Evolutionary conservation across 2,797 vertebrate species (phyloP), one percentile per base, ranked within the genome.

Genomic region (Lepilemur ruficaudatus): DNA sequence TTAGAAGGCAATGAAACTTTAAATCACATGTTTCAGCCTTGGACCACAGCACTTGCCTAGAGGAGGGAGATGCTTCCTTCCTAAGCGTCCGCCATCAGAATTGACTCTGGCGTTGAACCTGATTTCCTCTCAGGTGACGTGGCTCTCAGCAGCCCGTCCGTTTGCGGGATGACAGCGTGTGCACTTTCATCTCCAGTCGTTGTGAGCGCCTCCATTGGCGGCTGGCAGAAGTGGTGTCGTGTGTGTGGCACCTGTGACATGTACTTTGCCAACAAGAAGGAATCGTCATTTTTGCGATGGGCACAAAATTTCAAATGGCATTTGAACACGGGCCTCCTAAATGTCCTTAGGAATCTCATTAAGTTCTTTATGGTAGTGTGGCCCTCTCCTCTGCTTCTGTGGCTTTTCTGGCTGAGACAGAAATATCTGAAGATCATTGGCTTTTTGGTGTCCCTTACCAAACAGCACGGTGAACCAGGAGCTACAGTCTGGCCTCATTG

Each of bases 41-140:
- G 28, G 83, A 67, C 82, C 14, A 1, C 0, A 0, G 55, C 0
- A 0, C 12, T 69, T 79, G 25, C 0, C 0, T 50, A 75, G 79
- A 0, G 38, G 4, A 17, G 55, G 32, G 76, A 35, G 63, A 57
- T 28, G 0, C 43, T 59, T 78, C 41, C 35, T 20, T 76, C 46
- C 69, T 18, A 4, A 20, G 50, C 15, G 38, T 50, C 73, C 35
- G 1, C 65, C 10, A 0, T 59, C 72, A 32, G 4, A 23, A 18
- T 28, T 32, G 86, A 52, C 48, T 61, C 52, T 73, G 69, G 38
- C 0, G 25, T 25, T 59, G 92, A 78, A 17, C 23, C 82, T 25
- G 69, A 0, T 6, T 9, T 83, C 46, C 35, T 52, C 57, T 61
- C 46, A 7, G 1, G 17, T 9, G 32, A 8, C 0, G 12, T 10